phyloP scores from a whole-genome alignment of 1,140 invertebrate species.

The Pseudomyrmex dendroicus region DNA sequence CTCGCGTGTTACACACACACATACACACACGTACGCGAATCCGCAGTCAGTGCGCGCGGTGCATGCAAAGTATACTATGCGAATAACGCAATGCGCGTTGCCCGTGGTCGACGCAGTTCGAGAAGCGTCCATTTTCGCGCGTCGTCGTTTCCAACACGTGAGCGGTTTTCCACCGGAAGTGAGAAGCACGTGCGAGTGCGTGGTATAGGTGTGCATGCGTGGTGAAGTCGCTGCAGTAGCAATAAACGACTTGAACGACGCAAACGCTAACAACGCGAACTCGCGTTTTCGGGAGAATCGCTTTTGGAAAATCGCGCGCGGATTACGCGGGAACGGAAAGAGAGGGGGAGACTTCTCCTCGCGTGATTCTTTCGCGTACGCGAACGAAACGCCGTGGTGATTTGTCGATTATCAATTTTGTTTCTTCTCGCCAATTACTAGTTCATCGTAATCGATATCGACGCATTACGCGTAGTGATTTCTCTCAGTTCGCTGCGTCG shows the following conservation, averaged over 20 bases:
- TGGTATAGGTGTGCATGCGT: neutral
- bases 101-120: constrained; percentile 22
- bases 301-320: neutral
- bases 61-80: neutral
- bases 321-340: neutral
- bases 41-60: neutral
- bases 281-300: neutral
- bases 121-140: constrained; percentile 56
- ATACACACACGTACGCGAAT: neutral
- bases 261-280: neutral
- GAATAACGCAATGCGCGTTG: constrained; percentile 24
- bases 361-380: too few relatives aligned
- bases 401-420: constrained; percentile 35
- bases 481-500: constrained; percentile 46
- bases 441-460: constrained; percentile 62
- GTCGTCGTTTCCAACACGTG: constrained; percentile 11
- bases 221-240: neutral
- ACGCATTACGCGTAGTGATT: constrained; percentile 52
- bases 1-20: neutral
- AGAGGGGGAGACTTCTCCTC: constrained; percentile 44
- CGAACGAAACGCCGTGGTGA: neutral
- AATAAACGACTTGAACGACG: neutral
- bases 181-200: neutral
- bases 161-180: constrained; percentile 20
- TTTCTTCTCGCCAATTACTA: constrained; percentile 27